These are phyloP conservation scores for Hypolimnas misippus DNA, from an alignment of 2,888 invertebrate species.

Conservation along the genomic window DNA sequence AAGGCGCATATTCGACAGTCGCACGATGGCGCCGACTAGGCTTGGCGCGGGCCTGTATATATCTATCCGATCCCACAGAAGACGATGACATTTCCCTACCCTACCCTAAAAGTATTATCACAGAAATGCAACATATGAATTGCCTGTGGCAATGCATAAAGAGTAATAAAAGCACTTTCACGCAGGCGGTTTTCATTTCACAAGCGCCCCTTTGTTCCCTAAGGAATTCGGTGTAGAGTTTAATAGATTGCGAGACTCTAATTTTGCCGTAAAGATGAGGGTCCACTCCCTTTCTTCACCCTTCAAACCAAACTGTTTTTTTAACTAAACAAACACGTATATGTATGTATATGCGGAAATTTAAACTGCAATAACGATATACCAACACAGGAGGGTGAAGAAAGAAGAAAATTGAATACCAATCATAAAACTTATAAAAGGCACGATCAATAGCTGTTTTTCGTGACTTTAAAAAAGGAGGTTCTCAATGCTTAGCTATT, in stretches of 20 bases:
- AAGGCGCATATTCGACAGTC: no score
- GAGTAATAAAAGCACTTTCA: constrained; percentile 82
- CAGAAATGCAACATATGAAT: constrained; percentile 73
- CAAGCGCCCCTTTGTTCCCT: constrained; percentile 71
- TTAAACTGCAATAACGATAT: constrained; percentile 20
- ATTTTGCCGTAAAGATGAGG: constrained; percentile 64
- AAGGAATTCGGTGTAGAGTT: constrained; percentile 78
- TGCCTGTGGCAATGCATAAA: constrained; percentile 80
- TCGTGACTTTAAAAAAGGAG: no score
- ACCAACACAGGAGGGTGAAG: neutral
- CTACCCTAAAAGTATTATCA: constrained; percentile 52
- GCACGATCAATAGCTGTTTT: no score
- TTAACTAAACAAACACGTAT: constrained; percentile 45
- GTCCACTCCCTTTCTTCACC: constrained; percentile 57
- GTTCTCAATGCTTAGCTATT: no score
- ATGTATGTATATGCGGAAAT: constrained; percentile 31
- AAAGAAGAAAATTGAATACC: neutral
- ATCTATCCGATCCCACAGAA: constrained; percentile 57
- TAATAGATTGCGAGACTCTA: constrained; percentile 65
- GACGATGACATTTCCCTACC: constrained; percentile 61
- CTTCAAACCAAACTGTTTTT: constrained; percentile 53
- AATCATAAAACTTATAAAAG: neutral
- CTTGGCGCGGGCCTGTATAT: no score
- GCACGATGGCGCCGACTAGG: no score
- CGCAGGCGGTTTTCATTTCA: constrained; percentile 80